Percentiles rank a stretch among this genome's conserved stretches.
Evolutionary conservation across 1,140 invertebrate species (phyloP).

Genomic region (Panonychus citri): DNA sequence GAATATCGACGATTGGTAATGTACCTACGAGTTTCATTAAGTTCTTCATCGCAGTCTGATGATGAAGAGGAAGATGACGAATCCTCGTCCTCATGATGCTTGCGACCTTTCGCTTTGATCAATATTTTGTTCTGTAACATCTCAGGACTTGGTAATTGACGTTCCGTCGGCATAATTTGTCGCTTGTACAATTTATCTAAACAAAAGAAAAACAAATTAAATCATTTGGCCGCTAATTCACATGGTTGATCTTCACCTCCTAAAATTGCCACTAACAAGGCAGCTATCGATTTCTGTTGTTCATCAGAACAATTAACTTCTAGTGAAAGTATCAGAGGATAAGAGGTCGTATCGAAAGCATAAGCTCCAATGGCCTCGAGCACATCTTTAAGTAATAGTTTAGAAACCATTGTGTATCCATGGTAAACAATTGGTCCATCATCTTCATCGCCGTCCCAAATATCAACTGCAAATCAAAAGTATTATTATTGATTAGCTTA

Average conservation of each 20-base stretch:
- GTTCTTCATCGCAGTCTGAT: not conserved
- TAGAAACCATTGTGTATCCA: slow-evolving; percentile 33
- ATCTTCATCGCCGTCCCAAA: slow-evolving; percentile 33
- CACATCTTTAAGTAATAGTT: slow-evolving; percentile 30
- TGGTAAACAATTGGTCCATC: slow-evolving; percentile 31
- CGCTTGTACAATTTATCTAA: not conserved
- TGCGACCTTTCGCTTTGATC: slow-evolving; percentile 25
- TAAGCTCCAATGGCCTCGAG: slow-evolving; percentile 30
- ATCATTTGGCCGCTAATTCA: not conserved
- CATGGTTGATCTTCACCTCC: slow-evolving; percentile 17
- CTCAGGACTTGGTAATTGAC: slow-evolving; percentile 23
- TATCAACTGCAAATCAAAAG: slow-evolving; percentile 27
- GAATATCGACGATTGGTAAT: not conserved
- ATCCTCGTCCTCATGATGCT: not conserved
- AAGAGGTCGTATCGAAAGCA: slow-evolving; percentile 31
- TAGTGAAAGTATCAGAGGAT: slow-evolving; percentile 78
- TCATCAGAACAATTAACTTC: slow-evolving; percentile 86
- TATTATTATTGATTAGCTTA: not conserved
- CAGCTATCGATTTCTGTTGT: slow-evolving; percentile 81
- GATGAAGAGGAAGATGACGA: not conserved
- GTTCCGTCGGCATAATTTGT: slow-evolving; percentile 17
- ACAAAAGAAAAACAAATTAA: not conserved
- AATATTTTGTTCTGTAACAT: slow-evolving; percentile 26
- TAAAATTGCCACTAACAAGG: slow-evolving; percentile 10
- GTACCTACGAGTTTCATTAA: not conserved